A percentile compares a stretch with the other conserved stretches of the same genome.
phyloP scores from a whole-genome alignment of 2,113 vertebrate genomes.

The Naja naja region DNA sequence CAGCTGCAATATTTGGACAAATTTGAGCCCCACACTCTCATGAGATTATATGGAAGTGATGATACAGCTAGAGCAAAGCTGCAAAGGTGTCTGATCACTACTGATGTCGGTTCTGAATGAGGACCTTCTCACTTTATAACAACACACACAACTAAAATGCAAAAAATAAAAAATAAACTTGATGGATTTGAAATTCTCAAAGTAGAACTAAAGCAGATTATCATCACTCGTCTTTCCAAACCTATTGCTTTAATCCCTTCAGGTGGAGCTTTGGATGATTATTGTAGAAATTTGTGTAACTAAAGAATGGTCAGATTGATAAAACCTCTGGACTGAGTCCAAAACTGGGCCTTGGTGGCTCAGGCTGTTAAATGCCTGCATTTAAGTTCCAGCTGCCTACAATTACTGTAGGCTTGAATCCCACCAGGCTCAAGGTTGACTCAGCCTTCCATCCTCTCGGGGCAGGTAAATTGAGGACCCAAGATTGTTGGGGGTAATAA shows the following conservation, averaged over 20 bases:
- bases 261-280: background rate
- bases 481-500: no score
- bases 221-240: background rate
- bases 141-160: background rate
- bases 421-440: no score
- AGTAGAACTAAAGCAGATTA: background rate
- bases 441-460: no score
- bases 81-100: background rate
- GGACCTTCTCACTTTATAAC: background rate
- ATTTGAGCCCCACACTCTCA: background rate
- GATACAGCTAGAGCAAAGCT: background rate
- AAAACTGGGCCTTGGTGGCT: no score
- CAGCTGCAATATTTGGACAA: background rate
- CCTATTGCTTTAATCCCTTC: background rate
- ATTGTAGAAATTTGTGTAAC: background rate
- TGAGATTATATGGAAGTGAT: background rate
- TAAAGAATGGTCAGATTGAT: background rate
- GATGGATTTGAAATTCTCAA: no score
- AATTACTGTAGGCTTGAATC: no score
- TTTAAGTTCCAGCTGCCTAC: no score
- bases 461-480: no score
- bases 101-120: background rate
- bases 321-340: background rate
- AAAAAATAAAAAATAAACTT: no score
- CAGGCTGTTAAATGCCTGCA: no score